Evolutionary conservation across 2,888 invertebrate genomes (phyloP).

Genomic region (Melinaea marsaeus): DNA sequence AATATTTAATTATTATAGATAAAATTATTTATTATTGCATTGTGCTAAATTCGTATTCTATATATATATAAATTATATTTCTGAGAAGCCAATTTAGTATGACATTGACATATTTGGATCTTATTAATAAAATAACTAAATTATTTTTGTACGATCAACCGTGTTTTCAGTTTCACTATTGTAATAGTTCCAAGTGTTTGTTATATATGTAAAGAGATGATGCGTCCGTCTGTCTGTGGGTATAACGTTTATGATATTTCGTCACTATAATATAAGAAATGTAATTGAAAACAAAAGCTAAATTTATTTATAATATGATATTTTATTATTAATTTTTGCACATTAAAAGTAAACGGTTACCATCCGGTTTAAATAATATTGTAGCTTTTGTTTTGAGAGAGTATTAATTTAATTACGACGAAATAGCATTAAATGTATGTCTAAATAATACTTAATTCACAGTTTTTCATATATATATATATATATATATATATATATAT

Average conservation of each 20-base stretch:
- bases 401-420: neutral
- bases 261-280: too few relatives aligned
- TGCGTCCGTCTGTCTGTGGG: too few relatives aligned
- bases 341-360: too few relatives aligned
- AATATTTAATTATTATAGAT: neutral
- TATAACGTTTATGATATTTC: too few relatives aligned
- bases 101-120: slow-evolving; percentile 17
- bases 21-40: neutral
- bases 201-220: slow-evolving; percentile 10
- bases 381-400: neutral
- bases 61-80: slow-evolving; percentile 5
- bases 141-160: slow-evolving; percentile 1
- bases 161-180: neutral
- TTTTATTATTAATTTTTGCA: too few relatives aligned
- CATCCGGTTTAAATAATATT: neutral
- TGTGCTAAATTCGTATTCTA: neutral
- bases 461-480: slow-evolving; percentile 12
- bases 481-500: too few relatives aligned
- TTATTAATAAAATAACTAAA: neutral
- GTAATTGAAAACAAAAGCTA: too few relatives aligned
- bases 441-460: neutral
- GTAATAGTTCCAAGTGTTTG: neutral
- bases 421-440: neutral
- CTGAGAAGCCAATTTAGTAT: slow-evolving; percentile 6
- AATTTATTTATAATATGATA: too few relatives aligned